Evolutionary conservation across 2,113 vertebrate species (phyloP).

Genomic region (Chiloscyllium plagiosum): DNA sequence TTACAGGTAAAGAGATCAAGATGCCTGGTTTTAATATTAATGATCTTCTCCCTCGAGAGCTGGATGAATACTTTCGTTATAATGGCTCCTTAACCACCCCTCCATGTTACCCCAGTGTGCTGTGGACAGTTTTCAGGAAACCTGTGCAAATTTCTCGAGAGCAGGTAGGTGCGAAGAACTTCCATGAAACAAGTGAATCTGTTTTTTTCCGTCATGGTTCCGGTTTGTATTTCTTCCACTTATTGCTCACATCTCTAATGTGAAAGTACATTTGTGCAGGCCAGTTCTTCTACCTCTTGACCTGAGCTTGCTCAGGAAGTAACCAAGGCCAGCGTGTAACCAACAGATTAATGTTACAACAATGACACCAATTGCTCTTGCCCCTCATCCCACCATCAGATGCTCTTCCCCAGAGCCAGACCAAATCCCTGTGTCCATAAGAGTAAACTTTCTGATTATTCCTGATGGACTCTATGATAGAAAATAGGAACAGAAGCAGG

Average conservation of each 20-base stretch:
- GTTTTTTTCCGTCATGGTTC: background rate
- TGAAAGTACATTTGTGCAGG: background rate
- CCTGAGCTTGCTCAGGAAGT: background rate
- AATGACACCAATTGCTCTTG: background rate
- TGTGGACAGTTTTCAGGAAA: conserved; percentile 85
- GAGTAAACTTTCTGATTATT: too few relatives aligned
- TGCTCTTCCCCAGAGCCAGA: background rate
- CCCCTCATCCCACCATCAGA: background rate
- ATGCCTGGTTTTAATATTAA: conserved; percentile 74
- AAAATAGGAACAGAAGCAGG: too few relatives aligned
- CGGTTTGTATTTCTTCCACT: background rate
- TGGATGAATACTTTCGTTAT: conserved; percentile 83
- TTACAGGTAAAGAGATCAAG: conserved; percentile 62
- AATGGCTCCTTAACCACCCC: conserved; percentile 90
- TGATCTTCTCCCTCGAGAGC: conserved; percentile 65
- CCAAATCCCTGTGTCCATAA: background rate
- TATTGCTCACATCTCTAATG: background rate
- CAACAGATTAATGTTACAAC: background rate
- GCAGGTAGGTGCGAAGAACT: conserved; percentile 62
- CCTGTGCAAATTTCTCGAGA: conserved; percentile 69
- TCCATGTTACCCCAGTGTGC: conserved; percentile 82
- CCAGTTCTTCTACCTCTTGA: background rate
- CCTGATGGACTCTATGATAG: too few relatives aligned
- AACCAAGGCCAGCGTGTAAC: background rate
- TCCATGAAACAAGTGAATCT: background rate